These are phyloP conservation scores for Sylvietta virens DNA, from an alignment of 2,113 vertebrate species.

Conservation along the genomic window DNA sequence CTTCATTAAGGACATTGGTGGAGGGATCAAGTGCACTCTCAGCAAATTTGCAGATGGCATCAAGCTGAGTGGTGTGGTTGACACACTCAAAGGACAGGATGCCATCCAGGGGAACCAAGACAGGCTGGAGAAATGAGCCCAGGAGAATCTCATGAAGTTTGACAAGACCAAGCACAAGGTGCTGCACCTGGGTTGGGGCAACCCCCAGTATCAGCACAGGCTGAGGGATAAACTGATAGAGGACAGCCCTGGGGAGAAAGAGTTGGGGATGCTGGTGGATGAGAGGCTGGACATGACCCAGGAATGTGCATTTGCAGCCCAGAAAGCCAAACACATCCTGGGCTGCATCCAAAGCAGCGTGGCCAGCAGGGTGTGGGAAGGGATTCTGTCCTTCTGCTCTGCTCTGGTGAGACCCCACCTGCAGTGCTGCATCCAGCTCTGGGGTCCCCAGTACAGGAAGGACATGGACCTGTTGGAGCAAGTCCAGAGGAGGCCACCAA, in stretches of 20 bases:
- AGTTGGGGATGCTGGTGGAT: not conserved
- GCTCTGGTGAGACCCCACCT: not conserved
- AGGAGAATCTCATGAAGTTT: not conserved
- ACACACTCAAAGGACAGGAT: not conserved
- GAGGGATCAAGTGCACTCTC: not conserved
- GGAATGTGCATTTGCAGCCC: no score
- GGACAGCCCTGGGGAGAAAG: not conserved
- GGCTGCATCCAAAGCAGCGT: not conserved
- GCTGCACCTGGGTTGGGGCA: not conserved
- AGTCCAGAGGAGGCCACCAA: not conserved
- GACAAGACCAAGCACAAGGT: not conserved
- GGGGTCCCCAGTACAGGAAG: not conserved
- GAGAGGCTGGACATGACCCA: not conserved
- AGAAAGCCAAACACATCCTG: not conserved
- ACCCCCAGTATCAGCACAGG: not conserved
- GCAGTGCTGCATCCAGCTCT: not conserved
- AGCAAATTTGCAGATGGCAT: not conserved
- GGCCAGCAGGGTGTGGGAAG: fast-evolving
- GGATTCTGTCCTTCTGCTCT: not conserved
- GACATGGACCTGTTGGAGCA: fast-evolving
- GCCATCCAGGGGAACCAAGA: not conserved
- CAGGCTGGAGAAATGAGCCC: not conserved
- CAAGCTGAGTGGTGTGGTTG: not conserved
- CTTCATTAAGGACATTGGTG: not conserved
- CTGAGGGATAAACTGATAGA: not conserved